phyloP scores from a whole-genome alignment of 2,113 vertebrate genomes.

The Malurus elegans region DNA sequence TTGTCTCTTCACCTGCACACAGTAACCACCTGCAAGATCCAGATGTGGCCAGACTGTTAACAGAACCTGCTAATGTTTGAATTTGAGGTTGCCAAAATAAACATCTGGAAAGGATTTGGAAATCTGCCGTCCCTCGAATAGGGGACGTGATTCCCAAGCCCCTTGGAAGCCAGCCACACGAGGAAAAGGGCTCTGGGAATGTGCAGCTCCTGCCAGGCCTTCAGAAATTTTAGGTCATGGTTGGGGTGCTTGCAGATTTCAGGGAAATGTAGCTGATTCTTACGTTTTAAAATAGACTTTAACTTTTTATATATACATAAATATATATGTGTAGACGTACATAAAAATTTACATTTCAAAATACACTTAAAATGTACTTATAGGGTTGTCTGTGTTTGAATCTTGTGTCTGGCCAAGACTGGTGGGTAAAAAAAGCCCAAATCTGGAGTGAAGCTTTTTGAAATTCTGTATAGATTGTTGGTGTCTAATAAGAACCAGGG shows the following conservation, averaged over 20 bases:
- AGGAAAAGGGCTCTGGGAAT: slow-evolving; percentile 10
- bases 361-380: neutral
- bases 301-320: neutral
- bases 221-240: neutral
- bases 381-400: neutral
- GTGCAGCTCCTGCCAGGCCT: neutral
- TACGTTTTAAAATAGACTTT: neutral
- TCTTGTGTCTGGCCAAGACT: neutral
- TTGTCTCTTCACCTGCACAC: neutral
- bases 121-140: neutral
- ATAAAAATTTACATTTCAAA: neutral
- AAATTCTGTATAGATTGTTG: neutral
- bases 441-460: neutral
- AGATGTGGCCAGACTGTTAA: neutral
- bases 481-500: neutral
- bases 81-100: neutral
- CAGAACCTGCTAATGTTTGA: neutral
- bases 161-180: neutral
- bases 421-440: neutral
- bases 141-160: neutral
- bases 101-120: slow-evolving; percentile 36
- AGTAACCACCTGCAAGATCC: neutral
- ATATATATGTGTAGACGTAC: fast-evolving
- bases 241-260: neutral
- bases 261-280: neutral